Evolutionary conservation across 2,797 vertebrate genomes (phyloP).

Genomic region (Myotis pilosus): DNA sequence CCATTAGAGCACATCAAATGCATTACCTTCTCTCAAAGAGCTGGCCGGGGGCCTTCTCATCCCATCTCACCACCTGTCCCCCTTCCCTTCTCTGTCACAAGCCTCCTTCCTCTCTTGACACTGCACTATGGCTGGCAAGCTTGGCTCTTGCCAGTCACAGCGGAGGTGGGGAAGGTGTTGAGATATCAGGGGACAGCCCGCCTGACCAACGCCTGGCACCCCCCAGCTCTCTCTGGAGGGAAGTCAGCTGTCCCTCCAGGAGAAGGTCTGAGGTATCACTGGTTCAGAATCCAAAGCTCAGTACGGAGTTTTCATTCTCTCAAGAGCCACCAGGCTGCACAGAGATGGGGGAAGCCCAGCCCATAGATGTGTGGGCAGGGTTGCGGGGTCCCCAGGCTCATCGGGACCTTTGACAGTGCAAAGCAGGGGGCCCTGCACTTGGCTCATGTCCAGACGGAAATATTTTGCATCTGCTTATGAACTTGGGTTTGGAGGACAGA

Average conservation of each 20-base stretch:
- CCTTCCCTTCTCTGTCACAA: conserved; percentile 77
- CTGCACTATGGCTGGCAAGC: conserved; percentile 26
- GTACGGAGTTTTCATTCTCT: not conserved
- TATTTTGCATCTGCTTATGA: conserved; percentile 12
- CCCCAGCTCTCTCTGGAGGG: conserved; percentile 70
- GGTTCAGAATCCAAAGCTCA: not conserved
- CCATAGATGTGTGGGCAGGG: not conserved
- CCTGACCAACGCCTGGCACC: conserved; percentile 74
- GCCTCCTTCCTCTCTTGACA: conserved; percentile 72
- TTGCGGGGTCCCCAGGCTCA: not conserved
- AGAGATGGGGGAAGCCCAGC: not conserved
- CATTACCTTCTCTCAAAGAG: conserved; percentile 62
- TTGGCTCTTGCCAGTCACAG: conserved; percentile 67
- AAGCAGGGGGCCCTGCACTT: not conserved
- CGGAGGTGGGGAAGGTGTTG: not conserved
- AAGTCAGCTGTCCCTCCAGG: conserved; percentile 7
- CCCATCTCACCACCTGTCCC: conserved; percentile 83
- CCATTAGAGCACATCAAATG: conserved; percentile 67
- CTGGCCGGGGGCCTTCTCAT: conserved; percentile 77
- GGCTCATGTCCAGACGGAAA: not conserved
- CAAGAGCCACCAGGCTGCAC: not conserved
- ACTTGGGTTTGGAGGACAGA: not conserved
- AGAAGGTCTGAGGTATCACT: not conserved
- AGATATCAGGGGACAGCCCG: conserved; percentile 71
- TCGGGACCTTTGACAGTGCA: not conserved